Conservation (phyloP, 2,888 invertebrate genomes). For the Prenolepis imparis region DNA sequence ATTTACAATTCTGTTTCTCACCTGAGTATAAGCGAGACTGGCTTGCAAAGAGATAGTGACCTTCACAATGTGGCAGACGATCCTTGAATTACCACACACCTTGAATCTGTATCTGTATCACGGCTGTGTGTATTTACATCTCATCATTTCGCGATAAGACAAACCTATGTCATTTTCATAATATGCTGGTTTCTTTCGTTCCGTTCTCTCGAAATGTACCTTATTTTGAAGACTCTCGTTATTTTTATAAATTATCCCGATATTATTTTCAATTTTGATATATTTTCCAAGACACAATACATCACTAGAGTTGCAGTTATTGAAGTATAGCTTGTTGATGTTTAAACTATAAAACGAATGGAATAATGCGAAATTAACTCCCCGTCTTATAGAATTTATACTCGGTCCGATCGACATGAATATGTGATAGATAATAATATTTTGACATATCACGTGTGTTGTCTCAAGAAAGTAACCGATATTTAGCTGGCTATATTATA, state of each 20-base stretch:
- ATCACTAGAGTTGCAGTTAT: background rate
- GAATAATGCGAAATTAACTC: background rate
- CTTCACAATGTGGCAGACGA: slow-evolving; percentile 25
- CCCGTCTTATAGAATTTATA: slow-evolving; percentile 20
- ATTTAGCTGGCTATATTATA: background rate
- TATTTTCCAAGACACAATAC: background rate
- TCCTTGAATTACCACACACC: slow-evolving; percentile 26
- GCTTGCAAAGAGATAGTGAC: slow-evolving; percentile 3
- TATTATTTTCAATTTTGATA: background rate
- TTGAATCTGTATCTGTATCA: slow-evolving; percentile 45
- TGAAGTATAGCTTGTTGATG: background rate
- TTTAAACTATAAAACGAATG: slow-evolving; percentile 6
- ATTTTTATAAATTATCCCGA: background rate
- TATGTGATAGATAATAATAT: background rate
- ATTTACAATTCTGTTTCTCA: slow-evolving; percentile 47
- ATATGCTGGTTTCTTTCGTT: background rate
- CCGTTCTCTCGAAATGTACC: background rate
- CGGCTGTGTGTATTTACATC: slow-evolving; percentile 29
- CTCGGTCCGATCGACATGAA: background rate
- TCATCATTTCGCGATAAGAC: slow-evolving; percentile 29
- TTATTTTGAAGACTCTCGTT: background rate
- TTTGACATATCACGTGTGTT: slow-evolving; percentile 15
- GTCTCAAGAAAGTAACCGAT: background rate
- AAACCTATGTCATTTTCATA: slow-evolving; percentile 2
- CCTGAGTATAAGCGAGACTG: slow-evolving; percentile 30